phyloP scores from a whole-genome alignment of 2,888 invertebrate species.

The Geophilus truncorum region DNA sequence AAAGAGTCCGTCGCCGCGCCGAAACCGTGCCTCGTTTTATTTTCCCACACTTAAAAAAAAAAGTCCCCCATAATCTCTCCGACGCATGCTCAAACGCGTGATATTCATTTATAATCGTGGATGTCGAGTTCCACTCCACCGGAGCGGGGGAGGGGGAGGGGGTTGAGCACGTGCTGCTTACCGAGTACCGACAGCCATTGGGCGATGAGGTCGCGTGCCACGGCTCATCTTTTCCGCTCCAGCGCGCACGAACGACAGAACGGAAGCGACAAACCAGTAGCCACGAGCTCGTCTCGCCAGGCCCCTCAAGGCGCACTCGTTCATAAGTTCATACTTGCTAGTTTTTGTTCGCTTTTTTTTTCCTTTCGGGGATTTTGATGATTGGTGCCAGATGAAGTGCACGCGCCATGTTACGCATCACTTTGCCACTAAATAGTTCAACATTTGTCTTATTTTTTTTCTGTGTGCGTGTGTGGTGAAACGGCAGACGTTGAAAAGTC shows the following conservation, averaged over 20 bases:
- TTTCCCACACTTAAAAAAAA: conserved; percentile 1
- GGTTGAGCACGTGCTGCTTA: background rate
- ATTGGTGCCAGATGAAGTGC: conserved; percentile 21
- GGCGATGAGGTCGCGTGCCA: conserved; percentile 15
- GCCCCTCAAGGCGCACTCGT: background rate
- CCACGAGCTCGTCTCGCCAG: conserved; percentile 2
- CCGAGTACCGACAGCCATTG: background rate
- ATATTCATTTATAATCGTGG: background rate
- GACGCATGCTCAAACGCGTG: background rate
- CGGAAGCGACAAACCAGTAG: conserved; percentile 27
- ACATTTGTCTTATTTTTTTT: background rate
- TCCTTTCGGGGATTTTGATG: background rate
- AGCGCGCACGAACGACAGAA: background rate
- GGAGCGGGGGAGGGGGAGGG: background rate
- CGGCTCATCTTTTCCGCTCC: conserved; percentile 25
- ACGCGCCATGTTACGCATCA: conserved; percentile 10
- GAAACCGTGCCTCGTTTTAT: background rate
- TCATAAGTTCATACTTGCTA: background rate
- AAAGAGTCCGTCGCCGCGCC: background rate
- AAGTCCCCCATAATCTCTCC: background rate
- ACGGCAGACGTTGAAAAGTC: background rate
- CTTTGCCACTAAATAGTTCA: background rate
- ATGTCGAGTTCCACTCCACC: background rate
- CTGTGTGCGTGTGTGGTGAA: background rate
- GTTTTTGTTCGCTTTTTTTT: background rate